Percentiles rank a stretch among this genome's conserved stretches.
These are phyloP conservation scores for Limnephilus rhombicus DNA, from an alignment of 2,888 invertebrate species.

Conservation along the genomic window DNA sequence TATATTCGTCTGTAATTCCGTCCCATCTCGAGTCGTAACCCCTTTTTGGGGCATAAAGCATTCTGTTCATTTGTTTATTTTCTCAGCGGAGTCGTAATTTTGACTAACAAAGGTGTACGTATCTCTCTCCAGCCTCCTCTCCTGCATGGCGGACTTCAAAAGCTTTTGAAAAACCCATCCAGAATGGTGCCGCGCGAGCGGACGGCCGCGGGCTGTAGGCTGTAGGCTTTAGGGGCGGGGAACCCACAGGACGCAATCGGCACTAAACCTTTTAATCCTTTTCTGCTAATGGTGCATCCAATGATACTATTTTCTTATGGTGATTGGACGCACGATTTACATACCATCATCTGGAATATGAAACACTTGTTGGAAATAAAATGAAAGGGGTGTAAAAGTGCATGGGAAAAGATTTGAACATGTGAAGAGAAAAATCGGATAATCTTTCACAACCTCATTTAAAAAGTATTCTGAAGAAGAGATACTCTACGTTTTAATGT, in stretches of 20 bases:
- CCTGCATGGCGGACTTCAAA: constrained; percentile 62
- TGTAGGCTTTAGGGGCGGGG: constrained; percentile 11
- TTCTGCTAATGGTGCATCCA: constrained; percentile 14
- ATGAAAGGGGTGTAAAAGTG: background rate
- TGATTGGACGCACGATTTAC: constrained; percentile 23
- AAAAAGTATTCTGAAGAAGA: background rate
- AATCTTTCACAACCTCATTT: background rate
- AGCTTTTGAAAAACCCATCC: constrained; percentile 63
- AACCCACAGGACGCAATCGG: constrained; percentile 12
- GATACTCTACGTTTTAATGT: background rate
- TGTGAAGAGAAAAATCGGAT: background rate
- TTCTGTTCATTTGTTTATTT: constrained; percentile 66
- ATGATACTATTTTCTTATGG: constrained; percentile 34
- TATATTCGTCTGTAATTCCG: constrained; percentile 59
- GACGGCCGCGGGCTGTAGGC: constrained; percentile 57
- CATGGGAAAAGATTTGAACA: background rate
- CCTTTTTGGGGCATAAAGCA: constrained; percentile 62
- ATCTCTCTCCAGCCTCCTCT: constrained; percentile 15
- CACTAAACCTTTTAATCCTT: constrained; percentile 40
- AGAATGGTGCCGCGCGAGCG: constrained; percentile 56
- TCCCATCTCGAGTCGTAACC: constrained; percentile 56
- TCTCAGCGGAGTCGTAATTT: constrained; percentile 65
- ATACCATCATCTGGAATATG: background rate
- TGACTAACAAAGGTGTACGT: constrained; percentile 64
- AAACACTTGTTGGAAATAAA: background rate